Conservation (phyloP, 2,797 vertebrate genomes). For the Gymnoscopelus microlampas region DNA sequence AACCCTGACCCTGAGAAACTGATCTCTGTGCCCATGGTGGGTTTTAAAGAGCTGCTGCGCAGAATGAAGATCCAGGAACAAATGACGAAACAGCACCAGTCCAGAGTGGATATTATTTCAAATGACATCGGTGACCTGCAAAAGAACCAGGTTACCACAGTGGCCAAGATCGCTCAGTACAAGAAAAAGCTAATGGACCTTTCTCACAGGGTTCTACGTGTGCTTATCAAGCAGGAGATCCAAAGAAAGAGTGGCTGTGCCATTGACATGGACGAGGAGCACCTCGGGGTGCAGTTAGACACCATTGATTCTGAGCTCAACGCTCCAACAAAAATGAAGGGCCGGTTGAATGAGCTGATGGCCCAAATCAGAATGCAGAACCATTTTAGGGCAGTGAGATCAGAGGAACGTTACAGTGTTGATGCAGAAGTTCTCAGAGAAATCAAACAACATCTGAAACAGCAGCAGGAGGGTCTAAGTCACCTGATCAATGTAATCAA, state of each 20-base stretch:
- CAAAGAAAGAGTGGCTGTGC: constrained; percentile 98
- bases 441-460: constrained; percentile 97
- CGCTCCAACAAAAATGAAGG: constrained; percentile 98
- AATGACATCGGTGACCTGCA: constrained; percentile 96
- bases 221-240: constrained; percentile 97
- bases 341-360: constrained; percentile 96
- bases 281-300: constrained; percentile 94
- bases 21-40: constrained; percentile 97
- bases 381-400: constrained; percentile 92
- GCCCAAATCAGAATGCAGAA: constrained; percentile 99
- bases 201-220: constrained; percentile 95
- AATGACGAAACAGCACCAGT: constrained; percentile 99
- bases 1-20: constrained; percentile 97
- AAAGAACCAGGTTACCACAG: constrained; percentile 96
- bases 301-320: constrained; percentile 98
- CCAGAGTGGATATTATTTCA: constrained; percentile 95
- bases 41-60: constrained; percentile 94
- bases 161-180: constrained; percentile 97
- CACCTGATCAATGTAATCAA: constrained; percentile 96
- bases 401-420: constrained; percentile 94
- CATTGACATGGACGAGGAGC: constrained; percentile 97
- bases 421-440: constrained; percentile 92
- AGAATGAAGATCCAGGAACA: constrained; percentile 97
- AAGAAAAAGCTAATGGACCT: constrained; percentile 98
- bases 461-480: constrained; percentile 96